Base-by-base conservation (phyloP, 2,113 vertebrate genomes). In the Sula dactylatra region DNA sequence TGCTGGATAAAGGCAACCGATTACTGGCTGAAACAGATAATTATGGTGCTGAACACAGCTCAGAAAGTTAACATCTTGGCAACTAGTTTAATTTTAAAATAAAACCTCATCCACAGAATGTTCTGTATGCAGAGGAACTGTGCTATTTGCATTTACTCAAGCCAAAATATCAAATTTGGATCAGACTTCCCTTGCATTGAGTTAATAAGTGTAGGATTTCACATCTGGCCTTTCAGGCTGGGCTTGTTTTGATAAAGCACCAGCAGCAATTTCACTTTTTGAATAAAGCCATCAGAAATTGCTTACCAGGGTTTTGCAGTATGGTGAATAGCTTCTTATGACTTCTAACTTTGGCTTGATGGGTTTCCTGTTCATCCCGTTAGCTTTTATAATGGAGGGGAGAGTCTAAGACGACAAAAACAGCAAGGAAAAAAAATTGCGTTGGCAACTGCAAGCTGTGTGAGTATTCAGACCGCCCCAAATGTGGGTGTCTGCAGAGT, bases 281-380 rank as follows among this genome's bases (percentile, higher is more conserved):
- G 79, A 61, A 76, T 86, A 77, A 87, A 93, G 42, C 87, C 77
- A 59, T 88, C 34, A 96, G 94, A 97, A 96, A 94, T 42, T 61
- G 50, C 95, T 96, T 96, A 79, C 56, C 90, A 45, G 78, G 32
- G 77, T 77, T 94, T 96, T 90, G 69, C 87, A 93, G 66, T 3
- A 22, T 85, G 91, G 90, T 97, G 69, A 97, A 97, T 83, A 95
- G 81, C 90, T 82, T 93, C 96, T 94, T 89, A 67, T 5, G 61
- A 40, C 56, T 93, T 67, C 82, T 93, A 32, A 82, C 91, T 96
- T 96, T 88, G 78, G 73, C 55, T 83, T 88, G 76, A 85, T 94
- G 88, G 88, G 91, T 97, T 98, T 97, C 29, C 79, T 95, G 90
- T 86, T 96, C 95, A 82, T 95, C 69, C 67, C 6, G 18, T 94